Percentiles rank a stretch among this genome's conserved stretches.
phyloP scores from a whole-genome alignment of 2,113 vertebrate species.

The Bujurquina vittata region DNA sequence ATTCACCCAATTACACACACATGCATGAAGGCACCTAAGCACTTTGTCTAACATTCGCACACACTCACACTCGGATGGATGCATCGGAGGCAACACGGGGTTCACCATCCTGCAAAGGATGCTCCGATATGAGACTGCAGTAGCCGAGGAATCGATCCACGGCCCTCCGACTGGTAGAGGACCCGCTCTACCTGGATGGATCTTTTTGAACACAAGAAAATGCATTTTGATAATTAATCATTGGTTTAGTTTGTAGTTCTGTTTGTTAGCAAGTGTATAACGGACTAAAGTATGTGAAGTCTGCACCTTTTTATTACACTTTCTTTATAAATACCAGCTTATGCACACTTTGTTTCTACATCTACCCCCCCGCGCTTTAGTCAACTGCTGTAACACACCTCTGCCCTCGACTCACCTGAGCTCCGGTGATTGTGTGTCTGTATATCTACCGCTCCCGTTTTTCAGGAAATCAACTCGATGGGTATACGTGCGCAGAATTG shows the following conservation, averaged over 20 bases:
- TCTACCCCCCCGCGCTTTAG: neutral
- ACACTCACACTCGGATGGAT: too few species aligned
- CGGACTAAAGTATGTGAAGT: neutral
- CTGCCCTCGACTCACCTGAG: conserved; percentile 4
- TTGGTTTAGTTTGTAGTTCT: neutral
- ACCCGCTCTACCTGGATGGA: neutral
- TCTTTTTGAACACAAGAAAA: neutral
- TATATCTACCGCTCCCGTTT: neutral
- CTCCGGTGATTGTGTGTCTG: neutral
- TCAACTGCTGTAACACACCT: neutral
- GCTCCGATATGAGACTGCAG: too few species aligned
- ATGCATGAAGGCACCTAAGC: too few species aligned
- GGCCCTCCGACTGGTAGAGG: too few species aligned
- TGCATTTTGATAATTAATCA: neutral
- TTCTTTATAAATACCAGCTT: neutral
- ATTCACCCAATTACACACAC: too few species aligned
- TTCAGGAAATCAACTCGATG: neutral
- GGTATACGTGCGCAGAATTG: neutral
- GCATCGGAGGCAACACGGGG: too few species aligned
- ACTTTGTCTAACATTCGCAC: too few species aligned
- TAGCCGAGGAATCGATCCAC: too few species aligned
- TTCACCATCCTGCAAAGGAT: too few species aligned
- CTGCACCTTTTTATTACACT: neutral
- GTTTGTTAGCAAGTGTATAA: neutral
- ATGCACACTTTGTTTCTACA: neutral